These are phyloP conservation scores for Octodonta nipae DNA, from an alignment of 2,888 invertebrate species.

Conservation along the genomic window DNA sequence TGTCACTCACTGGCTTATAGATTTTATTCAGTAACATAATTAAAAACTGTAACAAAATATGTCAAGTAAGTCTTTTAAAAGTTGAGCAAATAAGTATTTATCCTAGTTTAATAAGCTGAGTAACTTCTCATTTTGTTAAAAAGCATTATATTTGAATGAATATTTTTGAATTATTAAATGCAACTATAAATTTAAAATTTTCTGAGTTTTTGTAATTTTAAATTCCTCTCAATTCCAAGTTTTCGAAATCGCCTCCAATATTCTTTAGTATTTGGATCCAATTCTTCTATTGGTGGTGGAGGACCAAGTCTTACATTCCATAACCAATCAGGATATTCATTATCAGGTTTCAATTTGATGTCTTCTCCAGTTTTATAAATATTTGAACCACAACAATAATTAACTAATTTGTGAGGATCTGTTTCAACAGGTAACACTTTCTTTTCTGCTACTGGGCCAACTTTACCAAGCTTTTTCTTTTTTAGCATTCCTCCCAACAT, in stretches of 20 bases:
- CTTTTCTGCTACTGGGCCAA: slow-evolving; percentile 53
- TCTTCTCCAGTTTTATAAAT: slow-evolving; percentile 69
- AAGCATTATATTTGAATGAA: no score
- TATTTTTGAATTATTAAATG: neutral
- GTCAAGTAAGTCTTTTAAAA: no score
- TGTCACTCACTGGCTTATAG: no score
- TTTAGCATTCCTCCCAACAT: slow-evolving; percentile 38
- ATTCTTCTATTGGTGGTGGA: slow-evolving; percentile 51
- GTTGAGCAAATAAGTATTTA: no score
- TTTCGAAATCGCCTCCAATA: slow-evolving; percentile 70
- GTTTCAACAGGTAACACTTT: slow-evolving; percentile 69
- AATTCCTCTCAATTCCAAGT: slow-evolving; percentile 49
- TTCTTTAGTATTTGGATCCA: slow-evolving; percentile 63
- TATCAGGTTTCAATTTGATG: slow-evolving; percentile 58
- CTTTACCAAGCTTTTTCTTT: slow-evolving; percentile 50
- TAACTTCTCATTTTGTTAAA: no score
- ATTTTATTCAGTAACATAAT: no score
- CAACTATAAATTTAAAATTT: slow-evolving; percentile 40
- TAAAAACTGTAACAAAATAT: no score
- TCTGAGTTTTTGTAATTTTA: slow-evolving; percentile 45
- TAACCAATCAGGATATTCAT: slow-evolving; percentile 86
- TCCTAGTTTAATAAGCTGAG: no score
- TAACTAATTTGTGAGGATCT: slow-evolving; percentile 62
- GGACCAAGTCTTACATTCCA: slow-evolving; percentile 60
- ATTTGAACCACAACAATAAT: slow-evolving; percentile 75